These are phyloP conservation scores for Montipora sp. DNA, from an alignment of 64 coral and sea anemone species.

Conservation along the genomic window DNA sequence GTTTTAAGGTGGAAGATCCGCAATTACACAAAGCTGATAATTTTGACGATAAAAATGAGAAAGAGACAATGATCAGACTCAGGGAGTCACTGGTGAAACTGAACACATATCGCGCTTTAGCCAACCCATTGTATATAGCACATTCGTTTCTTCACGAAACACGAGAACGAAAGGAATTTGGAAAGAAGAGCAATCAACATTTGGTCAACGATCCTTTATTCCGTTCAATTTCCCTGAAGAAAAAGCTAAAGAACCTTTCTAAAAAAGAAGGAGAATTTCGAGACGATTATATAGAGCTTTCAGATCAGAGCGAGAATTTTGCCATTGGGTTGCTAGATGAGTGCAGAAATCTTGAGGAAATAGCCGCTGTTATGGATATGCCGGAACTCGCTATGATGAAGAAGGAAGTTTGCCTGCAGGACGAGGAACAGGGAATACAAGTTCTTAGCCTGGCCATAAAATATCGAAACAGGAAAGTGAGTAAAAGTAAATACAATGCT, in stretches of 20 bases:
- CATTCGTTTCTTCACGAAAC: conserved; percentile 49
- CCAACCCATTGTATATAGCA: conserved; percentile 76
- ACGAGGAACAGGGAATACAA: conserved; percentile 15
- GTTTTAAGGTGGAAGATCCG: conserved; percentile 51
- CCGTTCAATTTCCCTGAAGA: conserved; percentile 34
- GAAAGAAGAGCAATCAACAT: background rate
- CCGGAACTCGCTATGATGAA: conserved; percentile 47
- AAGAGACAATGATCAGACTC: conserved; percentile 41
- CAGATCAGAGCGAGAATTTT: conserved; percentile 77
- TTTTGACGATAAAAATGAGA: conserved; percentile 2
- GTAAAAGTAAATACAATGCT: background rate
- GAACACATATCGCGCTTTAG: conserved; percentile 75
- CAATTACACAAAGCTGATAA: conserved; percentile 21
- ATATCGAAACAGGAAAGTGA: conserved; percentile 81
- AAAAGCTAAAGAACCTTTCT: conserved; percentile 45
- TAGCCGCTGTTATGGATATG: conserved; percentile 70
- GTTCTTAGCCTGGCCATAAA: conserved; percentile 88
- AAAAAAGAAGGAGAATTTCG: conserved; percentile 67
- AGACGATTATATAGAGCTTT: conserved; percentile 50
- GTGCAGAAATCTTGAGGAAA: conserved; percentile 80
- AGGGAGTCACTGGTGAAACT: conserved; percentile 62
- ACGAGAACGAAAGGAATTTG: background rate
- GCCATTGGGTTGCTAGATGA: conserved; percentile 63
- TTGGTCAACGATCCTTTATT: conserved; percentile 34
- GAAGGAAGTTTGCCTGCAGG: background rate